Evolutionary conservation across 1,140 invertebrate genomes (phyloP).

Genomic region (Drosophila tani): DNA sequence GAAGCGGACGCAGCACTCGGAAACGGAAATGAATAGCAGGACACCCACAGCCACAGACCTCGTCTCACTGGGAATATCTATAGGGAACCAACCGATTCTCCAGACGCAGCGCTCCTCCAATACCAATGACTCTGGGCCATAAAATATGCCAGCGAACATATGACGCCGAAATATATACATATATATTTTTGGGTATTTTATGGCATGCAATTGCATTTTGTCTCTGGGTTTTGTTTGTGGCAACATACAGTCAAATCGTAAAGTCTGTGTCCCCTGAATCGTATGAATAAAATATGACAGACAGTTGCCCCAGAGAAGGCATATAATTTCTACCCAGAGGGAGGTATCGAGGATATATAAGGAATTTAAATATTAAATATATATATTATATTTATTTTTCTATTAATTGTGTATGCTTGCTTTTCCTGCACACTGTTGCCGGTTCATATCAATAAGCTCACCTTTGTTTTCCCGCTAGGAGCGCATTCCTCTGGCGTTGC

Average conservation of each 20-base stretch:
- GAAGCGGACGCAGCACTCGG: constrained; percentile 68
- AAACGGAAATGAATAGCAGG: constrained; percentile 75
- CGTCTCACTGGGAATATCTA: neutral
- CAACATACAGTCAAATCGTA: constrained; percentile 13
- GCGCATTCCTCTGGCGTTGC: constrained; percentile 48
- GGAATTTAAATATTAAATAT: neutral
- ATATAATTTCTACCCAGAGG: neutral
- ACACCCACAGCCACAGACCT: constrained; percentile 53
- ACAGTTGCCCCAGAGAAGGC: constrained; percentile 3
- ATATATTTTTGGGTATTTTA: constrained; percentile 19
- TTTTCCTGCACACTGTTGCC: constrained; percentile 13
- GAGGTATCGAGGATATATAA: neutral
- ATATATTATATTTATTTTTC: neutral
- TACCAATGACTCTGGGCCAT: constrained; percentile 22
- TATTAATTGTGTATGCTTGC: neutral
- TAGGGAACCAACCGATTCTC: neutral
- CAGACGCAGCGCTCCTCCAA: neutral
- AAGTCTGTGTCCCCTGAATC: constrained; percentile 13
- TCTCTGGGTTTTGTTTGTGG: constrained; percentile 11
- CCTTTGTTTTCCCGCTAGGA: constrained; percentile 57
- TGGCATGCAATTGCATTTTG: constrained; percentile 30
- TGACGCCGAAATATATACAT: constrained; percentile 15
- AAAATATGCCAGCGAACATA: constrained; percentile 27
- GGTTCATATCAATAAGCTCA: constrained; percentile 52
- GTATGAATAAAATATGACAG: constrained; percentile 11